Percentiles rank a stretch among this genome's conserved stretches.
Conservation (phyloP, 2,113 vertebrate species). For the Phaetusa simplex region DNA sequence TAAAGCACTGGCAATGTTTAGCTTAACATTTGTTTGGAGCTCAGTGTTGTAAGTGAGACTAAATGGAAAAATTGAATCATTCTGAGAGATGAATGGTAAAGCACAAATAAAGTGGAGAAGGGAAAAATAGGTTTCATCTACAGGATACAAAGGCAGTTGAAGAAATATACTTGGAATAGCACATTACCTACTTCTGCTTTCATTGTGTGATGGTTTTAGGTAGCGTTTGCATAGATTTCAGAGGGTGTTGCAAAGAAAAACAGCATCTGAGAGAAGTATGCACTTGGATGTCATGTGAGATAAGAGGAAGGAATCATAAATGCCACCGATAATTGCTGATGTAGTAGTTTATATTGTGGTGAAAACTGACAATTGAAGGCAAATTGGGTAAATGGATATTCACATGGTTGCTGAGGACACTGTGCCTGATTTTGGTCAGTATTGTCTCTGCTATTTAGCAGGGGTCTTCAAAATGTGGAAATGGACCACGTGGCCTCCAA, state of each 20-base stretch:
- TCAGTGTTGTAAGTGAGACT: neutral
- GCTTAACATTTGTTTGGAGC: neutral
- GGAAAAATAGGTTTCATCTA: neutral
- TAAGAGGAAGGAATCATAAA: neutral
- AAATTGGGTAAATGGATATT: neutral
- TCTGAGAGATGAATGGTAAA: neutral
- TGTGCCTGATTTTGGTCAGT: neutral
- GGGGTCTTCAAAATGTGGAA: neutral
- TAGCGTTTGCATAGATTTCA: neutral
- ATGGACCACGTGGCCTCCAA: neutral
- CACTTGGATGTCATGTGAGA: neutral
- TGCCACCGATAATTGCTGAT: neutral
- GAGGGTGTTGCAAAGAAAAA: neutral
- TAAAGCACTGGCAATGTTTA: fast-evolving
- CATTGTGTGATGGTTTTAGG: neutral
- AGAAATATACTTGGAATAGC: neutral
- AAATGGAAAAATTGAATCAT: neutral
- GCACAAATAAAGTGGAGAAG: neutral
- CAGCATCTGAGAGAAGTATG: neutral
- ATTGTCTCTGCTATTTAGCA: neutral
- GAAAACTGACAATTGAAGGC: neutral
- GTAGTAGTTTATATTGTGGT: neutral
- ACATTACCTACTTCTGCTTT: fast-evolving
- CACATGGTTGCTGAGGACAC: neutral
- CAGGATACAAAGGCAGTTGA: neutral